Evolutionary conservation across 2,797 vertebrate genomes (phyloP).

Genomic region (Mycteria americana): DNA sequence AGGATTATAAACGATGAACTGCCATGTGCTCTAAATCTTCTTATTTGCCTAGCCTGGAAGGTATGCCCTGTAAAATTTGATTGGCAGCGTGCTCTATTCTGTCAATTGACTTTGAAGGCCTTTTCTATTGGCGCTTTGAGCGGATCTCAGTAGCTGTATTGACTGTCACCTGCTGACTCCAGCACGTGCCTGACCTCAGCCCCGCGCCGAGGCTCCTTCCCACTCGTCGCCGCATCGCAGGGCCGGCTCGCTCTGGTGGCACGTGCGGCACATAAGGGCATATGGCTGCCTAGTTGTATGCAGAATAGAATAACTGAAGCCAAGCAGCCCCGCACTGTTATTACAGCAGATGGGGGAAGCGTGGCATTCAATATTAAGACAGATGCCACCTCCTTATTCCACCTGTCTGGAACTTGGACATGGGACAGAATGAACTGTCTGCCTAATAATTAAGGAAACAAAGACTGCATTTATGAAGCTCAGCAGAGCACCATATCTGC

Average conservation of each 20-base stretch:
- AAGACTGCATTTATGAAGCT: conserved; percentile 76
- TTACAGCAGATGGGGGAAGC: conserved; percentile 85
- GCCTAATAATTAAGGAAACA: conserved; percentile 80
- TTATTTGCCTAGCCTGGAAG: conserved; percentile 84
- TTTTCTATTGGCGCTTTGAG: conserved; percentile 53
- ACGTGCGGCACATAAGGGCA: conserved; percentile 76
- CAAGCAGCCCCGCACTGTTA: conserved; percentile 78
- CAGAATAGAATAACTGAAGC: conserved; percentile 77
- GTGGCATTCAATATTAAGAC: conserved; percentile 86
- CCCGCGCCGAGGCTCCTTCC: conserved; percentile 39
- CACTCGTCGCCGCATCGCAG: conserved; percentile 25
- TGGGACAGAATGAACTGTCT: conserved; percentile 81
- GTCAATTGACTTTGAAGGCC: conserved; percentile 75
- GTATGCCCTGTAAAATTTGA: conserved; percentile 80
- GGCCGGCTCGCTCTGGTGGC: conserved; percentile 71
- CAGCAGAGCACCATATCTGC: conserved; percentile 65
- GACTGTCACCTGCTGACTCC: conserved; percentile 78
- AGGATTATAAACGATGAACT: conserved; percentile 86
- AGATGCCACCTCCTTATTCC: conserved; percentile 86
- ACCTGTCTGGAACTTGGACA: conserved; percentile 86
- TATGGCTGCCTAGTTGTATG: conserved; percentile 77
- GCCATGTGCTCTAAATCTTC: conserved; percentile 87
- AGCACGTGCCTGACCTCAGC: conserved; percentile 74
- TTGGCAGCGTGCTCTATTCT: conserved; percentile 71
- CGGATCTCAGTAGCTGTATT: conserved; percentile 57